Base-by-base conservation (phyloP, 2,113 vertebrate genomes). In the Gulo gulo region DNA sequence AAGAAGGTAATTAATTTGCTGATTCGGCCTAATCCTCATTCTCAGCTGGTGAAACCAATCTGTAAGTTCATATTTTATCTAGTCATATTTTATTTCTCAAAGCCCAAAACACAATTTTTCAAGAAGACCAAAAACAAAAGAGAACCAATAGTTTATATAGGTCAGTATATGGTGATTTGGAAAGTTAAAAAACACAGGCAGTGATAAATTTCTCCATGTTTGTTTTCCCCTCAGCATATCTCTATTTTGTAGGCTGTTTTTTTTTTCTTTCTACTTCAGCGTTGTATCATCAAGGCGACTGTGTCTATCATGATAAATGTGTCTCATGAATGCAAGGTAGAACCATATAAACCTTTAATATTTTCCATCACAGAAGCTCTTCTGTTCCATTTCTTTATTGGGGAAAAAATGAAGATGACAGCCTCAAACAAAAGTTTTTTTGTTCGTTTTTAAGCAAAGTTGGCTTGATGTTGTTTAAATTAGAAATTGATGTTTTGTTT, bases 1-100 rank as follows among this genome's bases (percentile, higher is more conserved):
- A 55, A 94, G 92, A 55, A 83, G 73, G 55, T 95, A 97, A 97
- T 98, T 97, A 97, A 96, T 98, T 97, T 97, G 81, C 97, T 97
- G 84, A 87, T 97, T 98, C 84, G 59, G 45, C 89, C 52, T 98
- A 93, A 94, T 98, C 95, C 91, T 97, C 80, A 87, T 93, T 97
- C 94, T 96, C 95, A 79, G 31, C 34, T 91, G 81, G 74, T 95
- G 73, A 96, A 86, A 76, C 95, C 15, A 39, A 92, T 92, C 78
- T 97, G 83, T 92, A 94, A 55, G 69, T 96, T 97, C 85, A 67
- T 97, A 74, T 95, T 93, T 98, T 81, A 85, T 94, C 76, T 52
- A 89, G 89, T 96, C 92, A 76, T 94, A 88, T 89, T 92, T 95
- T 83, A 94, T 67, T 93, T 95, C 96, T 90, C 88, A 86, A 96